Percentiles rank a stretch among this genome's conserved stretches.
Evolutionary conservation across 2,888 invertebrate genomes (phyloP).

Genomic region (Dermolepida albohirtum): DNA sequence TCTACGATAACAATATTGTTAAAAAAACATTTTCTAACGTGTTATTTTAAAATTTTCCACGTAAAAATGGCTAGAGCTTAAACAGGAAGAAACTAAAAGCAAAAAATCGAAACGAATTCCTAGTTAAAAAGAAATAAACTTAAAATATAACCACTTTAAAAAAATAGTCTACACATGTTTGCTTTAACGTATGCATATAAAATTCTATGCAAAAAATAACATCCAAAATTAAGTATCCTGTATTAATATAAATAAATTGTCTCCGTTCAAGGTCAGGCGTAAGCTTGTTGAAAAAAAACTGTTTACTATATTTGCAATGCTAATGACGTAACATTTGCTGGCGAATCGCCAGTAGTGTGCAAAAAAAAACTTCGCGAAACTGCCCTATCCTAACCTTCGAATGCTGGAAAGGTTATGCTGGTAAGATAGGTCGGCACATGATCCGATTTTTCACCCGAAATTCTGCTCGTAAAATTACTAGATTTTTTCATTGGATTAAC

Average conservation of each 20-base stretch:
- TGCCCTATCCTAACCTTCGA: constrained; percentile 53
- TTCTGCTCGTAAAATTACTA: constrained; percentile 9
- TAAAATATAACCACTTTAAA: no score
- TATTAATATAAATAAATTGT: constrained; percentile 37
- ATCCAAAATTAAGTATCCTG: constrained; percentile 10
- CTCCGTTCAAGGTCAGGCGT: constrained; percentile 27
- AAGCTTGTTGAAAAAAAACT: constrained; percentile 40
- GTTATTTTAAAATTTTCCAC: no score
- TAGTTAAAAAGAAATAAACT: no score
- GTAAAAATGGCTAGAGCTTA: no score
- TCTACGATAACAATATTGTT: no score
- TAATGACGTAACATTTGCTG: constrained; percentile 47
- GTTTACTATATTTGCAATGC: constrained; percentile 44
- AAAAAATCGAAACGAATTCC: no score
- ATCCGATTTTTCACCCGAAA: constrained; percentile 25
- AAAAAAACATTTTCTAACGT: no score
- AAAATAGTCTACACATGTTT: no score
- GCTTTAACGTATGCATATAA: no score
- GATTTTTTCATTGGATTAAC: no score
- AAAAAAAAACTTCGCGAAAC: constrained; percentile 51
- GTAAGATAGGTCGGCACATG: constrained; percentile 44
- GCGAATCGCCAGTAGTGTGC: constrained; percentile 47
- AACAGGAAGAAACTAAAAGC: no score
- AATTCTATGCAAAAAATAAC: no score
- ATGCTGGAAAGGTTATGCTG: constrained; percentile 46